Base-by-base conservation (phyloP, 2,113 vertebrate species). In the Motacilla alba region DNA sequence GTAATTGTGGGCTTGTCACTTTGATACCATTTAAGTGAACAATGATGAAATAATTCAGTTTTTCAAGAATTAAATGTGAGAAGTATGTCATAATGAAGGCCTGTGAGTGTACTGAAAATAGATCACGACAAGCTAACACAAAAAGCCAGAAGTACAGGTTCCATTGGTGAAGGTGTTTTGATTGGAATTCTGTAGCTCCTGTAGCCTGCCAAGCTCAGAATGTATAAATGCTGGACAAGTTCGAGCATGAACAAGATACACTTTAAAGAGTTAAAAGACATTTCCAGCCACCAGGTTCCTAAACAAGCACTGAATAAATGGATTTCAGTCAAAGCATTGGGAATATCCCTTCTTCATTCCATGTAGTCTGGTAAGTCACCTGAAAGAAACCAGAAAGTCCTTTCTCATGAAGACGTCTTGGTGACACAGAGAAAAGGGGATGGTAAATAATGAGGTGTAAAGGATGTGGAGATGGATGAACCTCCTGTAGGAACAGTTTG, bases 1-100 rank as follows among this genome's bases (percentile, higher is more conserved):
- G 30, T 93, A 70, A 78, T 87, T 70, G 62, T 74, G 64, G 35
- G 43, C 55, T 87, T 94, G 80, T 91, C 87, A 70, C 28, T 83
- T 86, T 62, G 68, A 53, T 77, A 78, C 15, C 60, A 84, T 33
- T 59, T 74, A 91, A 91, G 52, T 93, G 92, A 92, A 94, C 89
- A 95, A 87, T 63, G 31, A 63, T 93, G 73, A 68, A 72, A 75
- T 64, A 70, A 56, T 89, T 91, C 84, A 28, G 10, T 43, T 91
- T 91, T 75, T 26, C 11, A 37, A 67, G 37, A 78, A 89, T 50
- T 83, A 72, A 70, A 60, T 78, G 64, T 53, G 68, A 89, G 67
- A 87, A 53, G 21, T 69, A 9, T 66, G 39, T 83, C 90, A 50
- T 35, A 89, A 83, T 87, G 55, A 74, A 80, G 63, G 39, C 81